phyloP scores from a whole-genome alignment of 1,140 invertebrate species.

The Drosophila lacertosa region DNA sequence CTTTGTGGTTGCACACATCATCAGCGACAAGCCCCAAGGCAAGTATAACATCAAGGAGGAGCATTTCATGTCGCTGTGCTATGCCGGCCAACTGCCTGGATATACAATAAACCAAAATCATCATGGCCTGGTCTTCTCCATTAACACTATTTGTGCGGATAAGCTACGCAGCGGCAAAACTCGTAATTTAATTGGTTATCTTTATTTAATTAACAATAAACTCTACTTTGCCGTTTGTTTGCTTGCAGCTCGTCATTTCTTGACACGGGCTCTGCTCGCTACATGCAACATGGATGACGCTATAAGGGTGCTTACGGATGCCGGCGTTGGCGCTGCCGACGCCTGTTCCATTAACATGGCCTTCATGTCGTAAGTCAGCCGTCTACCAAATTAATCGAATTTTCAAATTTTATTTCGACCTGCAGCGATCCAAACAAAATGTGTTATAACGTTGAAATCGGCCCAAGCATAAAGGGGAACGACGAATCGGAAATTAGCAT shows the following conservation, averaged over 20 bases:
- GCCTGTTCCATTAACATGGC: slow-evolving; percentile 94
- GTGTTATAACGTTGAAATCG: slow-evolving; percentile 92
- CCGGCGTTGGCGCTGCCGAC: slow-evolving; percentile 90
- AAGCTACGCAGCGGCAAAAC: slow-evolving; percentile 89
- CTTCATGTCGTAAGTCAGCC: slow-evolving; percentile 85
- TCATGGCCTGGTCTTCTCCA: slow-evolving; percentile 91
- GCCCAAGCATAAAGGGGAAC: slow-evolving; percentile 86
- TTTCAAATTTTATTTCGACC: neutral
- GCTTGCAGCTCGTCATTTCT: slow-evolving; percentile 89
- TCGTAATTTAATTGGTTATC: slow-evolving; percentile 86
- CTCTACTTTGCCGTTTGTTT: neutral
- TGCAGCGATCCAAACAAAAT: slow-evolving; percentile 84
- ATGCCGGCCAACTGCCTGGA: slow-evolving; percentile 94
- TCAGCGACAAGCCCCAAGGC: slow-evolving; percentile 87
- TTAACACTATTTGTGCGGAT: slow-evolving; percentile 92
- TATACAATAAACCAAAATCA: slow-evolving; percentile 95
- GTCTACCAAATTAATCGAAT: neutral
- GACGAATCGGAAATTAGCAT: slow-evolving; percentile 88
- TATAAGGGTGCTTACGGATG: slow-evolving; percentile 89
- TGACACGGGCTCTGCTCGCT: slow-evolving; percentile 90
- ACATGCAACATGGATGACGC: slow-evolving; percentile 89
- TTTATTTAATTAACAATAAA: too few species aligned
- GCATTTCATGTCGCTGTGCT: slow-evolving; percentile 92
- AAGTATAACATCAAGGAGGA: slow-evolving; percentile 89
- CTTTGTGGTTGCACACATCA: slow-evolving; percentile 91